Evolutionary conservation across 2,113 vertebrate genomes (phyloP).

Genomic region (Microcebus griseorufus): DNA sequence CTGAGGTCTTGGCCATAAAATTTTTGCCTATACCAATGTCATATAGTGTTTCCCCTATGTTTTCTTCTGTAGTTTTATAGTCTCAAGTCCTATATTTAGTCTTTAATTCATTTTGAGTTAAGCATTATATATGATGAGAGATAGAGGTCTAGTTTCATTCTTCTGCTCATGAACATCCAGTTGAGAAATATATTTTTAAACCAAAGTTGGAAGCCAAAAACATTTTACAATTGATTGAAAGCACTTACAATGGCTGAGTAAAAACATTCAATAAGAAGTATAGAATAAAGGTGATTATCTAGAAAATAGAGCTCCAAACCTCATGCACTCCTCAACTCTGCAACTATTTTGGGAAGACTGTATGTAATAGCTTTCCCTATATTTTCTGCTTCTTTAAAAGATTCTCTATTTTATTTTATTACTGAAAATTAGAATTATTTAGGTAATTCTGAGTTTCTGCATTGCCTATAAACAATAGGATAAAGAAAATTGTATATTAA

Average conservation of each 20-base stretch:
- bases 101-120: not conserved
- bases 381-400: not conserved
- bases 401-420: slow-evolving; percentile 1
- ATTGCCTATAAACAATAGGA: not conserved
- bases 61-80: not conserved
- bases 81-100: not conserved
- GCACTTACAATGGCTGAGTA: not conserved
- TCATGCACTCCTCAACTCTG: not conserved
- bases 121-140: not conserved
- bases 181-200: slow-evolving; percentile 12
- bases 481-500: not conserved
- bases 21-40: not conserved
- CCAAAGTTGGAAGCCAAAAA: not conserved
- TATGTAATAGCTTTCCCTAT: not conserved
- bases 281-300: not conserved
- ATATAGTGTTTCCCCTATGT: not conserved
- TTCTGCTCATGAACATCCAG: not conserved
- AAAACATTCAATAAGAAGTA: not conserved
- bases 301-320: not conserved
- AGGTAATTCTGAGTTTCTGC: not conserved
- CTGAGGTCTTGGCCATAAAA: not conserved
- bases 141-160: not conserved
- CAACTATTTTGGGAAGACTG: not conserved
- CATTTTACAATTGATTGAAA: not conserved
- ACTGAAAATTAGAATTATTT: not conserved